A percentile compares a stretch with the other conserved stretches of the same genome.
phyloP scores from a whole-genome alignment of 2,113 vertebrate genomes.

The Pluvianellus socialis region DNA sequence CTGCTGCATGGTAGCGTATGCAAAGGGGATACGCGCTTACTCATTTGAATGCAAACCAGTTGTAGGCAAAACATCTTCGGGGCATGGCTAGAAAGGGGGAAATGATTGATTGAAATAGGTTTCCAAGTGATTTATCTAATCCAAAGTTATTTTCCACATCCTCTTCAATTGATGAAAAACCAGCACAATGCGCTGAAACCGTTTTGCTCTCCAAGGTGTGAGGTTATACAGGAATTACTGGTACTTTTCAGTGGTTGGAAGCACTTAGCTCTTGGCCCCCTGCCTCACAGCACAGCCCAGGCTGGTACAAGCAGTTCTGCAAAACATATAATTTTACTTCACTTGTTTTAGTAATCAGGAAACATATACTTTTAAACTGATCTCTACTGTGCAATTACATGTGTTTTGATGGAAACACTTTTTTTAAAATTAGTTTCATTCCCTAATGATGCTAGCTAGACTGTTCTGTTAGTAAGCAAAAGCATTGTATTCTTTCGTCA shows the following conservation, averaged over 20 bases:
- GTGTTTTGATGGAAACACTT: constrained; percentile 40
- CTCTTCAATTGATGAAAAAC: neutral
- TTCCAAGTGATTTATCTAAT: constrained; percentile 58
- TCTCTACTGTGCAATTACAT: constrained; percentile 47
- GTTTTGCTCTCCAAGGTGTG: constrained; percentile 12
- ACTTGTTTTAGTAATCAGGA: constrained; percentile 49
- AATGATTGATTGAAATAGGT: constrained; percentile 50
- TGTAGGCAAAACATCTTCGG: constrained; percentile 38
- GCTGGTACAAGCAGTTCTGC: constrained; percentile 46
- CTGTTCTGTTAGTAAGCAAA: constrained; percentile 19
- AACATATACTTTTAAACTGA: constrained; percentile 44
- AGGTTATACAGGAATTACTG: constrained; percentile 46
- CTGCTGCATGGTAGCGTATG: neutral
- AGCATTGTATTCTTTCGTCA: neutral
- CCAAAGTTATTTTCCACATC: constrained; percentile 24
- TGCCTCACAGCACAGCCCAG: constrained; percentile 28
- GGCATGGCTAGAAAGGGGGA: constrained; percentile 9
- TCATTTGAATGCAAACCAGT: constrained; percentile 17
- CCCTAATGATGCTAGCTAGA: neutral
- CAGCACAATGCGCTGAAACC: neutral
- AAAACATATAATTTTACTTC: constrained; percentile 43
- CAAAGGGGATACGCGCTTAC: neutral
- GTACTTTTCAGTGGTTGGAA: neutral
- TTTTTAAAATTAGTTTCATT: constrained; percentile 22
- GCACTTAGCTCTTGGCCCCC: constrained; percentile 26